phyloP scores from a whole-genome alignment of 2,888 invertebrate species.

The Drosophila trichaetosa region DNA sequence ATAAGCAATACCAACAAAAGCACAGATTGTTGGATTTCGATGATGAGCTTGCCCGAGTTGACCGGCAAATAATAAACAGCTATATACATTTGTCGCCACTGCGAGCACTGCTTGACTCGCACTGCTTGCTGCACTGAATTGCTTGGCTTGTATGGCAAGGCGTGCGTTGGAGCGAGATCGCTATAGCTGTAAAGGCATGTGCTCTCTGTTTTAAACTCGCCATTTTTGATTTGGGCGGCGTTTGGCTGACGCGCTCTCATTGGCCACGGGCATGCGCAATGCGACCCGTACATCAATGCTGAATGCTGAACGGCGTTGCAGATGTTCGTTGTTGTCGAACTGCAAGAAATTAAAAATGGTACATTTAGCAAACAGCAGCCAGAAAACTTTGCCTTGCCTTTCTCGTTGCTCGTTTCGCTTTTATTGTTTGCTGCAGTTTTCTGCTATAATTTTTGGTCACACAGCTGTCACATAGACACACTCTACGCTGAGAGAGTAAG shows the following conservation, averaged over 20 bases:
- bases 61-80: conserved; percentile 50
- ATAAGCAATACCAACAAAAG: conserved; percentile 9
- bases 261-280: conserved; percentile 81
- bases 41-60: conserved; percentile 56
- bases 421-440: conserved; percentile 72
- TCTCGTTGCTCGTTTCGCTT: conserved; percentile 62
- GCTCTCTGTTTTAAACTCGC: conserved; percentile 77
- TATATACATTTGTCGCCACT: conserved; percentile 26
- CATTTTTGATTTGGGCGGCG: conserved; percentile 85
- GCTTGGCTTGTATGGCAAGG: conserved; percentile 12
- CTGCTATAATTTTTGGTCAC: conserved; percentile 79
- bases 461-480: conserved; percentile 78
- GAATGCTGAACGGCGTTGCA: conserved; percentile 53
- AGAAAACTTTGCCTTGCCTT: conserved; percentile 68
- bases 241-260: conserved; percentile 74
- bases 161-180: conserved; percentile 45
- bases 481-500: conserved; percentile 10
- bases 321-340: conserved; percentile 75
- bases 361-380: conserved; percentile 64
- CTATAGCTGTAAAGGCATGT: conserved; percentile 25
- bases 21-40: conserved; percentile 30
- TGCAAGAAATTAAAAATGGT: conserved; percentile 78
- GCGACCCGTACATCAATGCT: conserved; percentile 27
- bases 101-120: conserved; percentile 60
- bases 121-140: conserved; percentile 38